Conservation (phyloP, 1,140 invertebrate species). For the Drosophila ficusphila region DNA sequence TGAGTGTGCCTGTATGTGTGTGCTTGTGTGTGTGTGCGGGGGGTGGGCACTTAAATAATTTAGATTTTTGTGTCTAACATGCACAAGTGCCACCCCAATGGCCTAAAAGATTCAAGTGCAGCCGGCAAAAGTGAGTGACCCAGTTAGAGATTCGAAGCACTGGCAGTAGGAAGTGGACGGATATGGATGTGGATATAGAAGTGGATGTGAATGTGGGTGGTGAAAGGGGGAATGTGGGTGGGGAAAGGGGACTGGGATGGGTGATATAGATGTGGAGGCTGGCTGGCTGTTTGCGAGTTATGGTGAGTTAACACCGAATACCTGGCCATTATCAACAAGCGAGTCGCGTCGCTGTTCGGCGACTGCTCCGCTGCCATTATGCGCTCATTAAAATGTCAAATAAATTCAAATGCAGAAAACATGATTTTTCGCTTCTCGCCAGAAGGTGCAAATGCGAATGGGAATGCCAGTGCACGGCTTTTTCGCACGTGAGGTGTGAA, state of each 20-base stretch:
- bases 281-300: conserved; percentile 12
- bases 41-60: conserved; percentile 77
- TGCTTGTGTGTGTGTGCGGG: conserved; percentile 2
- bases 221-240: background rate
- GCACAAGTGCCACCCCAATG: conserved; percentile 75
- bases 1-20: conserved; percentile 7
- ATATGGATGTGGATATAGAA: background rate
- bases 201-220: background rate
- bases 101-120: conserved; percentile 81
- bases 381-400: conserved; percentile 82
- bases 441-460: conserved; percentile 5
- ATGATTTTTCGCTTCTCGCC: conserved; percentile 49
- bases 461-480: too few relatives aligned
- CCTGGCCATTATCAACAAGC: conserved; percentile 43
- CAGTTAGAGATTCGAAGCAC: conserved; percentile 54
- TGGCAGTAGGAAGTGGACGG: conserved; percentile 1
- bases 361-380: conserved; percentile 56
- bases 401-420: conserved; percentile 74
- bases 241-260: background rate
- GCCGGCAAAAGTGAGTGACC: conserved; percentile 75
- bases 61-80: conserved; percentile 83
- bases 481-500: conserved; percentile 34
- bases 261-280: background rate
- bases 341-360: conserved; percentile 33
- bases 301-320: conserved; percentile 17